Conservation (phyloP, 1,140 invertebrate species). For the Saccostrea echinata region DNA sequence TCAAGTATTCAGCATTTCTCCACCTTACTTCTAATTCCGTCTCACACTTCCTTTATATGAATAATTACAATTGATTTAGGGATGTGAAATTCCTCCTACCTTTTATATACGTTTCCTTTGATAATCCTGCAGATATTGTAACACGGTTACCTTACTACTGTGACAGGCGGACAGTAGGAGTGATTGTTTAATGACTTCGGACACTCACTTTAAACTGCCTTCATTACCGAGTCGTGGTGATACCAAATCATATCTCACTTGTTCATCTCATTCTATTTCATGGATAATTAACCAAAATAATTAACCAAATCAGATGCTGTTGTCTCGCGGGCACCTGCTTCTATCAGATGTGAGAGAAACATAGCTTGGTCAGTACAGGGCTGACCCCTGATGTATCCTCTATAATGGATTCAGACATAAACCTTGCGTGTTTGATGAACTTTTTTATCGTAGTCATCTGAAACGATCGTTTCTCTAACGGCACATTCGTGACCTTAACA, state of each 20-base stretch:
- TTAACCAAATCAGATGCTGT: not conserved
- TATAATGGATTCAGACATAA: not conserved
- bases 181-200: not conserved
- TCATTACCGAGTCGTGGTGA: not conserved
- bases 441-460: not conserved
- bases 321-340: not conserved
- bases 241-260: not conserved
- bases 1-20: no score
- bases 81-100: no score
- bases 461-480: not conserved
- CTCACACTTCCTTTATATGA: no score
- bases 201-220: not conserved
- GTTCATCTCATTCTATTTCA: not conserved
- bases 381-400: not conserved
- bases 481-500: not conserved
- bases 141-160: not conserved
- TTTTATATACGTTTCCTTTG: no score
- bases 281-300: constrained; percentile 5
- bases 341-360: not conserved
- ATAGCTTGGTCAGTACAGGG: not conserved
- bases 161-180: not conserved
- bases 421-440: not conserved
- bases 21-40: no score
- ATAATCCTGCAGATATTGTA: no score
- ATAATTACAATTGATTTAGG: no score